Conservation (phyloP, 2,888 invertebrate genomes). For the Cremastinae sp. region DNA sequence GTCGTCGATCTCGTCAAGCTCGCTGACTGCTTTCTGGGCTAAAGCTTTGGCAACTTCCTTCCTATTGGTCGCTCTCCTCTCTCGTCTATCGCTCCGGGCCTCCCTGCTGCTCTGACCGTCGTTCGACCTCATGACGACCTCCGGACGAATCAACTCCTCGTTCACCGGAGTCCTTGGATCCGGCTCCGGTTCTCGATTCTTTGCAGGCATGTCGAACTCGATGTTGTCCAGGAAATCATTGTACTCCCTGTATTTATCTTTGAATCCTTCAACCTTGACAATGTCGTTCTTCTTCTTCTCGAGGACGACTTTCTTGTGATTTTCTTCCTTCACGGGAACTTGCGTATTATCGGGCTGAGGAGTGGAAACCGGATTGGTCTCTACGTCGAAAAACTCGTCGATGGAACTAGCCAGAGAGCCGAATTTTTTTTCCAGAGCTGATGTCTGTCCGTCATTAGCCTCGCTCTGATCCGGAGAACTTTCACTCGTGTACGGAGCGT, state of each 20-base stretch:
- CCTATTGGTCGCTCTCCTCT: constrained; percentile 66
- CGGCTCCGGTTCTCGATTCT: constrained; percentile 36
- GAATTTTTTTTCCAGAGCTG: constrained; percentile 66
- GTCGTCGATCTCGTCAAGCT: constrained; percentile 81
- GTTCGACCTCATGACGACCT: constrained; percentile 51
- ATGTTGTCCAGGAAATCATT: constrained; percentile 70
- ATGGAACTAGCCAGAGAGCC: constrained; percentile 56
- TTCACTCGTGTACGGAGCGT: not conserved
- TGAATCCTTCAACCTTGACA: constrained; percentile 63
- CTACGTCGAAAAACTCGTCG: constrained; percentile 56
- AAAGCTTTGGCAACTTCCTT: constrained; percentile 75
- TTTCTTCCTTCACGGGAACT: constrained; percentile 63
- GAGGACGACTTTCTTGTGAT: constrained; percentile 63
- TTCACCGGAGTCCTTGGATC: constrained; percentile 63
- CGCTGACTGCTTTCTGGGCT: constrained; percentile 80
- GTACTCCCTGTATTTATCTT: constrained; percentile 73
- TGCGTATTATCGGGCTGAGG: constrained; percentile 27
- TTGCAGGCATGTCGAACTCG: constrained; percentile 71
- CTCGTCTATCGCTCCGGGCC: constrained; percentile 2
- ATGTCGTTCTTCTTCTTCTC: constrained; percentile 60
- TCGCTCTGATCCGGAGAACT: not conserved
- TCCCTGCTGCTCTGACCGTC: constrained; percentile 3
- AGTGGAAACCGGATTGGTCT: constrained; percentile 12
- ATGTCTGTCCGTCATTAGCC: not conserved
- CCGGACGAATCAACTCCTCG: constrained; percentile 68